phyloP scores from a whole-genome alignment of 64 coral and sea anemone species.

The Montipora sp. region DNA sequence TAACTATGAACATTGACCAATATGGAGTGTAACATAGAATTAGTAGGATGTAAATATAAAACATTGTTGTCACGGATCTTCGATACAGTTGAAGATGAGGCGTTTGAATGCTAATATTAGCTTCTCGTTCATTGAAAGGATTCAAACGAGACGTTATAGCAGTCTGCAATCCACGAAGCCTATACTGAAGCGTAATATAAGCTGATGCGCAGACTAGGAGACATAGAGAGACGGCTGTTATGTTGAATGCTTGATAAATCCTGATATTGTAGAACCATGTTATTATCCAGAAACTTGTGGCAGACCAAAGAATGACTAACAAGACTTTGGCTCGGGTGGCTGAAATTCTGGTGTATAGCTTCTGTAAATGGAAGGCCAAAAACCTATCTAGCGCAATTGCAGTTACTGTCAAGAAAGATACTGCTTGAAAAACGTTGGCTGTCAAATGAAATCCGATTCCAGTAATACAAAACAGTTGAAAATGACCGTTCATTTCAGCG shows the following conservation, averaged over 20 bases:
- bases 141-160: background rate
- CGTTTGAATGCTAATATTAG: background rate
- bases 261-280: slow-evolving; percentile 16
- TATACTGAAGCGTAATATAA: slow-evolving; percentile 27
- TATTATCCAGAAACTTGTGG: slow-evolving; percentile 8
- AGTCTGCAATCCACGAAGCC: background rate
- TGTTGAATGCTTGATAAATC: slow-evolving; percentile 29
- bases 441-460: slow-evolving; percentile 23
- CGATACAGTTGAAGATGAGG: slow-evolving; percentile 32
- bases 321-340: background rate
- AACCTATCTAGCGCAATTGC: slow-evolving; percentile 12
- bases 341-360: background rate
- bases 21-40: slow-evolving; percentile 33
- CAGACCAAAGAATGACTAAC: background rate
- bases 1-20: slow-evolving; percentile 15
- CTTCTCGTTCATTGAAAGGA: background rate
- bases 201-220: background rate
- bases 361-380: background rate
- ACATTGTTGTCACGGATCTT: slow-evolving; percentile 22
- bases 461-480: slow-evolving; percentile 20
- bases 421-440: slow-evolving; percentile 29
- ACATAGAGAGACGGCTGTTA: background rate
- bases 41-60: slow-evolving; percentile 32
- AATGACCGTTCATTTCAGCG: slow-evolving; percentile 9
- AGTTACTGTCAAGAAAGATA: slow-evolving; percentile 32